Base-by-base conservation (phyloP, 2,888 invertebrate species). In the Pachydiplax longipennis region DNA sequence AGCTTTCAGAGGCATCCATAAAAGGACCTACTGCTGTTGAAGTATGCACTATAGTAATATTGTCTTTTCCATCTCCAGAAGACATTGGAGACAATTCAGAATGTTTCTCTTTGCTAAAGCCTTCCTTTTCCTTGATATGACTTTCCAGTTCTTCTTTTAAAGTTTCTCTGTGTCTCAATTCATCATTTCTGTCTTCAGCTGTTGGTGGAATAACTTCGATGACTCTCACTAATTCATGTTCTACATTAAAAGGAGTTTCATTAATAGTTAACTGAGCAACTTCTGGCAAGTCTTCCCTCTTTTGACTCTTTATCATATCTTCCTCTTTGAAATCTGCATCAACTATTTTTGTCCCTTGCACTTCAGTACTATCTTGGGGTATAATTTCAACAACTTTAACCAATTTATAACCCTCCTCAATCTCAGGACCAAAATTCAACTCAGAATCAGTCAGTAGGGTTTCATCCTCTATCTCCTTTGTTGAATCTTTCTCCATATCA, bases 201-300 rank as follows among this genome's bases (percentile, higher is more conserved):
- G 82, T 15, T 31, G 18, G 48, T 13, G 48, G 48, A 53, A 44
- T 44, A 44, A 83, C 53, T 53, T 83, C 82, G 18, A 87, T 37
- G 15, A 87, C 87, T 87, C 61, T 61, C 0, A 87, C 87, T 37
- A 87, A 37, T 37, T 37, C 25, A 87, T 87, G 37, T n/a, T 37
- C 31, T 4, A 65, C 61, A 61, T 2, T 12, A 10, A 37, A 35
- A 87, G 87, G 65, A 87, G 31, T 22, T 6, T 22, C 2, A n/a
- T 65, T 1, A 35, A n/a, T 35, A 93, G 93, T 6, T 93, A 92
- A 91, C 93, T 93, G 0, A 93, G 92, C 35, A 94, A 94, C 94
- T 94, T 94, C 91, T 94, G 37, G 40, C 22, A 61, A 8, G n/a
- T 35, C 13, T 87, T n/a, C 37, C 37, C 65, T 87, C 87, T 37